These are phyloP conservation scores for Pectinophora gossypiella DNA, from an alignment of 1,140 invertebrate genomes.

Conservation along the genomic window DNA sequence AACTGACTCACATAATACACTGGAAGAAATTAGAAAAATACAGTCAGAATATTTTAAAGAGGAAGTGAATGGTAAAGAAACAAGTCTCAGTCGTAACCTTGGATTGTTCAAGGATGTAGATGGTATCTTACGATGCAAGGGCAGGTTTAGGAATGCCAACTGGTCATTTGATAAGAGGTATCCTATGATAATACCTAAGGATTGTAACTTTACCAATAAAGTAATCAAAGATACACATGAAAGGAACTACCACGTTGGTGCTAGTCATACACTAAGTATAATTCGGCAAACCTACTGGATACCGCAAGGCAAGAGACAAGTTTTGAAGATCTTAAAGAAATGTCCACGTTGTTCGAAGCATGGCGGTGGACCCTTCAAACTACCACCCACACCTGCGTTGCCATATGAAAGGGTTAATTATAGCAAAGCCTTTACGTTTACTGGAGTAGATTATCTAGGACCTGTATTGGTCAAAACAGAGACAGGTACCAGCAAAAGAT, in stretches of 20 bases:
- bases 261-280: constrained; percentile 16
- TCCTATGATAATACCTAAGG: constrained; percentile 14
- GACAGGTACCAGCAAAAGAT: constrained; percentile 22
- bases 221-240: constrained; percentile 11
- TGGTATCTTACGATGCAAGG: constrained; percentile 18
- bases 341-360: constrained; percentile 17
- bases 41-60: constrained; percentile 8
- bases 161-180: constrained; percentile 13
- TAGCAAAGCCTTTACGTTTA: constrained; percentile 1
- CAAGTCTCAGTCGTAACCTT: not conserved
- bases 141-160: constrained; percentile 16
- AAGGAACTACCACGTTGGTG: constrained; percentile 21
- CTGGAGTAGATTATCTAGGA: constrained; percentile 9
- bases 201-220: constrained; percentile 5
- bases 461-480: not conserved
- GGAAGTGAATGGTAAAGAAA: constrained; percentile 9
- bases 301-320: constrained; percentile 15
- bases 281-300: constrained; percentile 21
- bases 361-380: constrained; percentile 22
- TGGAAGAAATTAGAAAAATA: constrained; percentile 4
- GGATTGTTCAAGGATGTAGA: constrained; percentile 11
- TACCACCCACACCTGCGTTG: constrained; percentile 18
- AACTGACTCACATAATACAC: not conserved
- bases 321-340: constrained; percentile 14
- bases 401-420: constrained; percentile 13